Evolutionary conservation across 2,797 vertebrate species (phyloP), one percentile per base, ranked within the genome.

Genomic region (Lacerta viridis): DNA sequence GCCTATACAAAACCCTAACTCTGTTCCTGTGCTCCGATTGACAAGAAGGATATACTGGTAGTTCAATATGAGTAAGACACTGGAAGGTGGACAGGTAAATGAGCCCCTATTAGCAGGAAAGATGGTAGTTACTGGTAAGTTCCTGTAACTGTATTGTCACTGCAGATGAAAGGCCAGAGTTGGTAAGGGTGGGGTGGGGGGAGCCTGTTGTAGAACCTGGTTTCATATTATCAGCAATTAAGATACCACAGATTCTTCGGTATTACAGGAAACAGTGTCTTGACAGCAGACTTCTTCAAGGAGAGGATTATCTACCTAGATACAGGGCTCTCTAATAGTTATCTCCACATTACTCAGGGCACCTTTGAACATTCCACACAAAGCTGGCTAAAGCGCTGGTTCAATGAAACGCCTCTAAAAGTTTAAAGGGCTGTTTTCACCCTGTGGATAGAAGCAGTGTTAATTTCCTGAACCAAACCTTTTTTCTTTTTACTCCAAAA

Each of bases 211-310:
- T 27, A 86, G 68, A 86, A 76, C 69, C 25, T 75, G 39, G 29
- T 66, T 87, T n/a, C 46, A 23, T 80, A 85, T 89, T 89, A 89
- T 89, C 84, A 89, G 88, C 88, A 89, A 89, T 89, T 86, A 89
- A 89, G 88, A 89, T 86, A 85, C 78, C 88, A 86, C 79, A 86
- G 79, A 89, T 89, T 89, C 78, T 59, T 89, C 36, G 36, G 88
- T 86, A 81, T 89, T 86, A 89, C 71, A 76, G 71, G 78, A 89
- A 85, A 69, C 78, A 89, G 33, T 81, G 83, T 82, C 88, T 89
- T 89, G 88, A 82, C 78, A 89, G 71, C 84, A 89, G 71, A 39
- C 71, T 81, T 86, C 78, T 89, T 85, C 71, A 86, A 72, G 76
- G 36, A 64, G 36, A 69, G 84, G 79, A 86, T 89, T 89, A 86